Evolutionary conservation across 2,797 vertebrate genomes (phyloP).

Genomic region (Hippocampus kuda): DNA sequence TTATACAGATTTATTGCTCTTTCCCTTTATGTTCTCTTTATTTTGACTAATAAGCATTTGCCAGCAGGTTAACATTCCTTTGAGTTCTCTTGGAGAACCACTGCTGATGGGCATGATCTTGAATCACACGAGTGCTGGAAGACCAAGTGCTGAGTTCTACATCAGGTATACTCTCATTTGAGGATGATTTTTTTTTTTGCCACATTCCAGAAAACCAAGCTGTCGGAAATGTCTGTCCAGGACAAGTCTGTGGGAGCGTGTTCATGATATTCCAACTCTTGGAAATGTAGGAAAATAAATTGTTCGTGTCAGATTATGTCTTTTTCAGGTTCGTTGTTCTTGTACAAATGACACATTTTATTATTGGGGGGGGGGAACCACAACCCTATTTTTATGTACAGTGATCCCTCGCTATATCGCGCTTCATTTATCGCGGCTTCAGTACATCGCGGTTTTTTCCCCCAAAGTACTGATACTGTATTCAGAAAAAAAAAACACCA

Average conservation of each 20-base stretch:
- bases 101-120: conserved; percentile 77
- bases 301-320: neutral
- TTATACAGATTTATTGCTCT: no score
- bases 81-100: conserved; percentile 67
- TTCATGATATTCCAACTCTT: no score
- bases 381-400: no score
- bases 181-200: neutral
- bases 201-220: neutral
- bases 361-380: no score
- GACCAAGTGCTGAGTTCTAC: conserved; percentile 82
- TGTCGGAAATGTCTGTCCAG: neutral
- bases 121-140: conserved; percentile 80
- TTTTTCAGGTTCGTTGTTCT: no score
- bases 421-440: no score
- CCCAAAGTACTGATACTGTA: no score
- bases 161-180: conserved; percentile 64
- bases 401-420: no score
- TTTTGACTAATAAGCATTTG: neutral
- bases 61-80: conserved; percentile 78
- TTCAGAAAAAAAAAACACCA: no score
- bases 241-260: no score
- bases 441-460: no score
- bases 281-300: neutral
- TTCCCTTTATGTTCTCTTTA: neutral
- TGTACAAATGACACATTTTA: no score